phyloP scores from a whole-genome alignment of 1,140 invertebrate species.

The Solenopsis invicta region DNA sequence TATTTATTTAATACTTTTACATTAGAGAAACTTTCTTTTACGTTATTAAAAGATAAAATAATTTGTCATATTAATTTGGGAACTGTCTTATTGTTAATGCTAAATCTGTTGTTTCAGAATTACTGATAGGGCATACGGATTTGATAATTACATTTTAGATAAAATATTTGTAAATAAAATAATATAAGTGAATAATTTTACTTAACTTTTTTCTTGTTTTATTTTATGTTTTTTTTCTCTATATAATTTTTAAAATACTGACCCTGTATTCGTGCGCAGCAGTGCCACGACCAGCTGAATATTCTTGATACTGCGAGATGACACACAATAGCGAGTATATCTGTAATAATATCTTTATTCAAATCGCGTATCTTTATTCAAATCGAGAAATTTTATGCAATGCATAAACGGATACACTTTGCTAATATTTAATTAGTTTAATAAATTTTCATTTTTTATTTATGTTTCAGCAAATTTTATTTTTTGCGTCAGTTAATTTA shows the following conservation, averaged over 20 bases:
- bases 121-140: neutral
- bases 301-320: constrained; percentile 94
- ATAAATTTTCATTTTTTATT: neutral
- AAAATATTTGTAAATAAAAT: neutral
- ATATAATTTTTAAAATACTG: constrained; percentile 77
- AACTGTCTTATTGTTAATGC: neutral
- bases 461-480: neutral
- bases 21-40: too few species aligned
- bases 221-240: constrained; percentile 48
- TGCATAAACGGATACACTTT: neutral
- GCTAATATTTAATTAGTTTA: neutral
- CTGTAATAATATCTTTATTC: constrained; percentile 86
- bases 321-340: constrained; percentile 93
- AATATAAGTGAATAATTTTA: constrained; percentile 57
- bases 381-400: neutral
- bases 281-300: constrained; percentile 91
- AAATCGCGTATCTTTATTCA: neutral
- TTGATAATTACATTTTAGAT: neutral
- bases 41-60: too few species aligned
- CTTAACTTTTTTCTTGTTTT: constrained; percentile 70
- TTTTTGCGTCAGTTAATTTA: neutral
- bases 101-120: neutral
- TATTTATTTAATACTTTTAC: too few species aligned
- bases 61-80: too few species aligned
- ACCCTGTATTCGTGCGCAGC: constrained; percentile 87